Percentiles rank a stretch among this genome's conserved stretches.
phyloP scores from a whole-genome alignment of 2,113 vertebrate species.

The Euleptes europaea region DNA sequence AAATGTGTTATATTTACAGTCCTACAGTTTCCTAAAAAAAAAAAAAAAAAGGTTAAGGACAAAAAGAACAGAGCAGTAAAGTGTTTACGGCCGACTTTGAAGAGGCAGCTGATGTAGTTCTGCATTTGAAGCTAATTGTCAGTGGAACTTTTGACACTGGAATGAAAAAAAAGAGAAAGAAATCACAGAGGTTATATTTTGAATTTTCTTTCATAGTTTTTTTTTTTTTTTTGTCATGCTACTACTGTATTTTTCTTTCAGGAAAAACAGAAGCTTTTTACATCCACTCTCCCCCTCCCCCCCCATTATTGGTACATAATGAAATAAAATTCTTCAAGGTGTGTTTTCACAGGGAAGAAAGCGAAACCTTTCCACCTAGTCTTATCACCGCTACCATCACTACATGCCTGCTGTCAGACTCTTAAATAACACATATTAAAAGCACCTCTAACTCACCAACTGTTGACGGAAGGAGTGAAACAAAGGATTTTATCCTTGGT shows the following conservation, averaged over 20 bases:
- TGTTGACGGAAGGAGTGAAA: conserved; percentile 27
- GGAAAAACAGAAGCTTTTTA: conserved; percentile 4
- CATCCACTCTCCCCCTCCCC: not conserved
- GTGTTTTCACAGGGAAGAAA: conserved; percentile 13
- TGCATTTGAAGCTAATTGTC: conserved; percentile 60
- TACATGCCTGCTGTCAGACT: not conserved
- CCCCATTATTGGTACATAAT: not conserved
- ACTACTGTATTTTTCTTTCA: conserved; percentile 12
- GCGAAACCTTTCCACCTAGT: conserved; percentile 14
- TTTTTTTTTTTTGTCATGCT: conserved; percentile 11
- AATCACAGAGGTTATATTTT: conserved; percentile 48
- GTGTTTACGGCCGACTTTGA: conserved; percentile 48
- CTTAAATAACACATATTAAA: conserved; percentile 28
- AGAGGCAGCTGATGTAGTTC: conserved; percentile 53
- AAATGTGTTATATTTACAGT: conserved; percentile 22
- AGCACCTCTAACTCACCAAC: conserved; percentile 27
- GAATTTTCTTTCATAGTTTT: conserved; percentile 25
- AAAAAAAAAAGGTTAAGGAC: conserved; percentile 70
- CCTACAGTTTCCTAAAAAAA: too few species aligned
- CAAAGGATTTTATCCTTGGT: not conserved
- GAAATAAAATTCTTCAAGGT: conserved; percentile 22
- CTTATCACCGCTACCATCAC: conserved; percentile 6
- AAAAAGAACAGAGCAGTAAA: conserved; percentile 56
- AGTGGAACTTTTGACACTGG: conserved; percentile 63
- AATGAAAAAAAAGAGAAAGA: not conserved